Percentiles rank a stretch among this genome's conserved stretches.
Evolutionary conservation across 2,888 invertebrate species (phyloP).

Genomic region (Agriopis aurantiaria): DNA sequence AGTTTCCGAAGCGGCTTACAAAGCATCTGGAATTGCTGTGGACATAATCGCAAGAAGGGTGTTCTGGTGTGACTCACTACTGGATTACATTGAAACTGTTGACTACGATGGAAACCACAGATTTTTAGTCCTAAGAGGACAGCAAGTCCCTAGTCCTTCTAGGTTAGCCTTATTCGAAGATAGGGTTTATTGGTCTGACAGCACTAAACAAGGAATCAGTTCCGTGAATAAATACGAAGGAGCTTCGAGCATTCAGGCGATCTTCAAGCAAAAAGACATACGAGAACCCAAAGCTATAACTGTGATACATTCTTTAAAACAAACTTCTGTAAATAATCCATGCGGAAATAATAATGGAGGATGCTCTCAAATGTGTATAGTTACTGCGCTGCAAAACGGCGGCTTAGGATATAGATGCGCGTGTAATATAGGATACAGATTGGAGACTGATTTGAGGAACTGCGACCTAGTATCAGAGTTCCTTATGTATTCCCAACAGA

Average conservation of each 20-base stretch:
- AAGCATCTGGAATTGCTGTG: slow-evolving; percentile 96
- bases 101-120: slow-evolving; percentile 96
- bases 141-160: slow-evolving; percentile 94
- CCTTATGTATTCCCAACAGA: slow-evolving; percentile 97
- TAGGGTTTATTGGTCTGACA: slow-evolving; percentile 96
- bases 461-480: slow-evolving; percentile 95
- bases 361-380: slow-evolving; percentile 97
- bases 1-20: slow-evolving; percentile 96
- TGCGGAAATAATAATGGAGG: slow-evolving; percentile 95
- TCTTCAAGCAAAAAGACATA: slow-evolving; percentile 93
- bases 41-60: slow-evolving; percentile 96
- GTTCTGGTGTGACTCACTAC: slow-evolving; percentile 98
- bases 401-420: slow-evolving; percentile 96
- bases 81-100: slow-evolving; percentile 98
- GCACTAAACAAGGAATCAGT: slow-evolving; percentile 95
- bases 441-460: slow-evolving; percentile 91
- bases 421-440: slow-evolving; percentile 94
- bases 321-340: slow-evolving; percentile 92
- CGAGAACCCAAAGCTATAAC: slow-evolving; percentile 94
- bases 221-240: slow-evolving; percentile 95
- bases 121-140: slow-evolving; percentile 92
- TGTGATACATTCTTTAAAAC: slow-evolving; percentile 92
- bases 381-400: slow-evolving; percentile 91
- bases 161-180: slow-evolving; percentile 94
- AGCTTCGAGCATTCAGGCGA: slow-evolving; percentile 91